A percentile compares a stretch with the other conserved stretches of the same genome.
Conservation (phyloP, 2,797 vertebrate species). For the Danio aesculapii region DNA sequence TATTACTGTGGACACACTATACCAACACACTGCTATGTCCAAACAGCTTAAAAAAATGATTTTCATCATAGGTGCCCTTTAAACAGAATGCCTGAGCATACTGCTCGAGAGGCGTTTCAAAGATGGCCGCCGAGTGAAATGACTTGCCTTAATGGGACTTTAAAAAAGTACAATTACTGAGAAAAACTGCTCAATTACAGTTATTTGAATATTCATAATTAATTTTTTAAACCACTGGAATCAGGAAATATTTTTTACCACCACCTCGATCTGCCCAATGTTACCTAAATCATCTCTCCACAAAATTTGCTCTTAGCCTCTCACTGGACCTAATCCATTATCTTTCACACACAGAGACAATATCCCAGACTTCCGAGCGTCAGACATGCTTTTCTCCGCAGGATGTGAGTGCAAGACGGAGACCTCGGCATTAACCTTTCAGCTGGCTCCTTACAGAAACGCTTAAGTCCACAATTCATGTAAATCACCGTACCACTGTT, state of each 20-base stretch:
- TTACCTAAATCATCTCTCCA: slow-evolving; percentile 48
- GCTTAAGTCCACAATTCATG: slow-evolving; percentile 59
- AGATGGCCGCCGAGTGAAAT: too few relatives aligned
- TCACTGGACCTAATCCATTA: slow-evolving; percentile 65
- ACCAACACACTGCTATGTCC: too few relatives aligned
- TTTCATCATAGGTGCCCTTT: too few relatives aligned
- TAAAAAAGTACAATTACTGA: too few relatives aligned
- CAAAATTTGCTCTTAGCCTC: slow-evolving; percentile 56
- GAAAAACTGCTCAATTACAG: too few relatives aligned
- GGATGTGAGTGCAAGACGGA: slow-evolving; percentile 49
- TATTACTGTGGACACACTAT: too few relatives aligned
- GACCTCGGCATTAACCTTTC: slow-evolving; percentile 55
- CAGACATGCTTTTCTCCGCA: slow-evolving; percentile 52
- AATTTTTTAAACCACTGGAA: not conserved
- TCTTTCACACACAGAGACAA: slow-evolving; percentile 66
- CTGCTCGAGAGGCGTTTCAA: too few relatives aligned
- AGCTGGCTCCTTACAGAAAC: slow-evolving; percentile 40
- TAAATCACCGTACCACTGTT: slow-evolving; percentile 56
- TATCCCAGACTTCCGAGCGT: slow-evolving; percentile 52
- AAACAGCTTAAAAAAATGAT: too few relatives aligned
- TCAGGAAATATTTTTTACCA: slow-evolving; percentile 49
- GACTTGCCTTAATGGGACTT: too few relatives aligned
- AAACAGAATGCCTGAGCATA: too few relatives aligned
- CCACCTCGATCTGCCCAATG: slow-evolving; percentile 43
- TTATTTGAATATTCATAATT: too few relatives aligned